phyloP scores from a whole-genome alignment of 1,140 invertebrate species.

The Calliopsis andreniformis region DNA sequence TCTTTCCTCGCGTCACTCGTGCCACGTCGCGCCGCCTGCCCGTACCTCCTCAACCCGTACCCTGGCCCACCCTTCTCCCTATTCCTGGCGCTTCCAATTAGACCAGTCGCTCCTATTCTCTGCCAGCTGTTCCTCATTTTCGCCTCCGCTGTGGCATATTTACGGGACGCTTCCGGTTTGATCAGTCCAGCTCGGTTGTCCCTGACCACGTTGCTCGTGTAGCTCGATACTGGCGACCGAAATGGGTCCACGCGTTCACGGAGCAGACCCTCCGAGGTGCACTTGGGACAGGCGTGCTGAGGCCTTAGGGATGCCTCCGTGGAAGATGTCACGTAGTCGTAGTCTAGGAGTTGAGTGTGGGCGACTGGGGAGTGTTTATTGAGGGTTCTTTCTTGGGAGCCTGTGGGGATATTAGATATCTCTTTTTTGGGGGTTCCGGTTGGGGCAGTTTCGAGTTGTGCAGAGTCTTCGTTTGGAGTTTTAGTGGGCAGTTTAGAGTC shows the following conservation, averaged over 20 bases:
- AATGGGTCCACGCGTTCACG: constrained; percentile 68
- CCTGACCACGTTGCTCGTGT: constrained; percentile 30
- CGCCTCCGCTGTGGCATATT: constrained; percentile 17
- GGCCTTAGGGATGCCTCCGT: background rate
- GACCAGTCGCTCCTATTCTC: constrained; percentile 25
- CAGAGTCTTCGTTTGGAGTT: background rate
- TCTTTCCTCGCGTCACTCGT: constrained; percentile 72
- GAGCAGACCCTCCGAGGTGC: constrained; percentile 65
- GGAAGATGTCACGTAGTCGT: constrained; percentile 48
- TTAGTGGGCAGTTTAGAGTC: background rate
- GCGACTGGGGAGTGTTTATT: constrained; percentile 20
- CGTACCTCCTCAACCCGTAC: constrained; percentile 3
- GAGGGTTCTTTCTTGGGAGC: background rate
- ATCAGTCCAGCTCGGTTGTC: constrained; percentile 14
- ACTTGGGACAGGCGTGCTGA: constrained; percentile 68
- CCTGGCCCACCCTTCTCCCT: constrained; percentile 6
- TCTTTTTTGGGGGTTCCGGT: background rate
- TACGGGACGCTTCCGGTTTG: constrained; percentile 25
- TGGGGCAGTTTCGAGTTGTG: constrained; percentile 3
- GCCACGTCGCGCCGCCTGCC: constrained; percentile 23
- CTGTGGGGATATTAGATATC: background rate
- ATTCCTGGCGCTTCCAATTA: constrained; percentile 43
- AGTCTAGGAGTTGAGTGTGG: constrained; percentile 56
- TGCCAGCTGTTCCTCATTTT: constrained; percentile 55
- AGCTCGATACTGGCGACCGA: constrained; percentile 38